Evolutionary conservation across 2,888 invertebrate genomes (phyloP), one percentile per base, ranked within the genome.

Genomic region (Eupithecia abbreviata): DNA sequence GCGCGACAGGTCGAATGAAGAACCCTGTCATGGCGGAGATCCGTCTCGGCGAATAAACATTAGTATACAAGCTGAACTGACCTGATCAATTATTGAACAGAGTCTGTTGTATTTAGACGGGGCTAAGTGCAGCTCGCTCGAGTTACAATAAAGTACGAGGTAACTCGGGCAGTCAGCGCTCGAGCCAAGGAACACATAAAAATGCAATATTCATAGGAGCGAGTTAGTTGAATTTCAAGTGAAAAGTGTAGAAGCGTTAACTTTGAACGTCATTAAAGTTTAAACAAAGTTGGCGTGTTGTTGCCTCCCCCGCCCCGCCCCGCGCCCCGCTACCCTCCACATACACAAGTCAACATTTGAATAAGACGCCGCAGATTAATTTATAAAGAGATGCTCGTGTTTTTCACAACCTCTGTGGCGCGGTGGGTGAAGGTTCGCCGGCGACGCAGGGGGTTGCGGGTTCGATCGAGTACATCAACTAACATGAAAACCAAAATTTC

Each of bases 241-340:
- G 75, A 75, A 81, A 80, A 79, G 76, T 77, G 77, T 80, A 74
- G 72, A 77, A 71, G 74, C 75, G 77, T 76, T 81, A 80, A 80
- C 77, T 82, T 81, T 76, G 78, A 79, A 79, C 79, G 70, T 77
- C 77, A 79, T 82, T 79, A 81, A 81, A 81, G 77, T 81, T 80
- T 81, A 74, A 81, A 72, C 78, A 75, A 75, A 79, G 80, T 80
- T 74, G 68, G 77, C 68, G 72, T 79, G 79, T 77, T 77, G 73
- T 58, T 51, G 58, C 12, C 69, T 70, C 45, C 47, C 13, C 69
- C 47, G 18, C 42, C 66, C 4, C 18, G 45, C 47, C 30, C 3
- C 66, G 30, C 42, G 15, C 43, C 67, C n/a, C 42, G 42, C 43
- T 4, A 43, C 41, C 7, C 15, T 66, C 41, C 41, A 42, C 66